phyloP scores from a whole-genome alignment of 1,140 invertebrate genomes.

The Mamestra configurata region DNA sequence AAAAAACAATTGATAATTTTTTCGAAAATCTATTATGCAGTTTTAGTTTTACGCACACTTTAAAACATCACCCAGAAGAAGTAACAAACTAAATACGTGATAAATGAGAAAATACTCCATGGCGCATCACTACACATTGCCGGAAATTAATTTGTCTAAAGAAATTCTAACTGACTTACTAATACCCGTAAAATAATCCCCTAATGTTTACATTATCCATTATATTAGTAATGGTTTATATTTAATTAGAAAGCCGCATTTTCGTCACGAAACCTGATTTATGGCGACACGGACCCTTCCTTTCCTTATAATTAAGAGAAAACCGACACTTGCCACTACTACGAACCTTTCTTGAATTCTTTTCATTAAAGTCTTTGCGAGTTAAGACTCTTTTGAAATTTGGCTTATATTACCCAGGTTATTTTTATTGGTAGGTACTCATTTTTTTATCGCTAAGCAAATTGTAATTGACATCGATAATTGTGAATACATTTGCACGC shows the following conservation, averaged over 20 bases:
- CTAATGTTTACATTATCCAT: conserved; percentile 32
- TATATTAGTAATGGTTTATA: conserved; percentile 7
- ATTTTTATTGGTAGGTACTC: too few species aligned
- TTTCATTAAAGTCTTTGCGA: conserved; percentile 6
- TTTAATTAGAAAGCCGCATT: conserved; percentile 40
- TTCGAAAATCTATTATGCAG: too few species aligned
- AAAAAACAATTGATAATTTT: too few species aligned
- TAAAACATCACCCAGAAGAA: too few species aligned
- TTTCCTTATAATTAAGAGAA: conserved; percentile 59
- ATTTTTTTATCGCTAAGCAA: too few species aligned
- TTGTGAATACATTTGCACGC: too few species aligned
- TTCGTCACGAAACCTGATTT: conserved; percentile 57
- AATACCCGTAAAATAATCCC: background rate
- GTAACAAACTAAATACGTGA: too few species aligned
- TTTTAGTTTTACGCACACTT: too few species aligned
- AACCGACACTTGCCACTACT: conserved; percentile 54
- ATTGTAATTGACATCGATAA: too few species aligned
- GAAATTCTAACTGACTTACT: background rate
- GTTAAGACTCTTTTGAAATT: background rate
- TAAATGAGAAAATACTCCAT: too few species aligned
- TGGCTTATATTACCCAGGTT: background rate
- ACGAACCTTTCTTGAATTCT: conserved; percentile 21
- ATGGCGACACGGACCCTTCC: conserved; percentile 55
- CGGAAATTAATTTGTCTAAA: background rate
- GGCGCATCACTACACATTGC: background rate